Evolutionary conservation across 2,888 invertebrate species (phyloP).

Genomic region (Leucophora obtusa): DNA sequence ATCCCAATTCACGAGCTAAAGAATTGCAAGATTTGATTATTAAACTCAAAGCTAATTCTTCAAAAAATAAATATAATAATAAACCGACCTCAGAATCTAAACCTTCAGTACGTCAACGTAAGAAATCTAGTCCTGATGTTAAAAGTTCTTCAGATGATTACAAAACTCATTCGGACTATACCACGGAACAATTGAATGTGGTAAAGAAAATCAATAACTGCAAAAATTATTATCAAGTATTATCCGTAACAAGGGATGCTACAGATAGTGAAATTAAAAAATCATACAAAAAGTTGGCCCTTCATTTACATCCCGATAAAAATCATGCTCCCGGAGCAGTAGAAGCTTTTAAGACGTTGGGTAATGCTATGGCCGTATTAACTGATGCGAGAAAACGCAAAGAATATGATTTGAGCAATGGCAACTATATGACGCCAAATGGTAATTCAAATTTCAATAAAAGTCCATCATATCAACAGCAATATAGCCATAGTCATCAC

Average conservation of each 20-base stretch:
- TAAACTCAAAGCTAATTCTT: constrained; percentile 64
- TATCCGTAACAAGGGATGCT: constrained; percentile 83
- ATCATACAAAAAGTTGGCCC: constrained; percentile 85
- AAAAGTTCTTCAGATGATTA: constrained; percentile 51
- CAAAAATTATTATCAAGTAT: constrained; percentile 89
- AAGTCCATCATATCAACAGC: constrained; percentile 33
- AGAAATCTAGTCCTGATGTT: constrained; percentile 28
- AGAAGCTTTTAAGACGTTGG: constrained; percentile 90
- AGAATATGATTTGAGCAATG: constrained; percentile 86
- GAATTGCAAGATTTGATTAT: constrained; percentile 77
- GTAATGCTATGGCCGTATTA: constrained; percentile 88
- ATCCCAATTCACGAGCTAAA: constrained; percentile 82
- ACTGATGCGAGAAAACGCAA: constrained; percentile 86
- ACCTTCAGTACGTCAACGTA: constrained; percentile 34
- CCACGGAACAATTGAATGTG: constrained; percentile 86
- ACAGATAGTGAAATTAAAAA: constrained; percentile 85
- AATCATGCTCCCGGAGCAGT: constrained; percentile 89
- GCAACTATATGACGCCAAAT: constrained; percentile 71
- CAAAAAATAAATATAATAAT: constrained; percentile 6
- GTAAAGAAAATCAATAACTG: constrained; percentile 81
- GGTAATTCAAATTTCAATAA: constrained; percentile 35
- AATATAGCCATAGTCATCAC: constrained; percentile 60
- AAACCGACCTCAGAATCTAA: constrained; percentile 5
- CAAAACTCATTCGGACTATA: constrained; percentile 81
- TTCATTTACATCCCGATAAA: constrained; percentile 91